These are phyloP conservation scores for Molossus alvarezi DNA, from an alignment of 2,797 vertebrate genomes.

Conservation along the genomic window DNA sequence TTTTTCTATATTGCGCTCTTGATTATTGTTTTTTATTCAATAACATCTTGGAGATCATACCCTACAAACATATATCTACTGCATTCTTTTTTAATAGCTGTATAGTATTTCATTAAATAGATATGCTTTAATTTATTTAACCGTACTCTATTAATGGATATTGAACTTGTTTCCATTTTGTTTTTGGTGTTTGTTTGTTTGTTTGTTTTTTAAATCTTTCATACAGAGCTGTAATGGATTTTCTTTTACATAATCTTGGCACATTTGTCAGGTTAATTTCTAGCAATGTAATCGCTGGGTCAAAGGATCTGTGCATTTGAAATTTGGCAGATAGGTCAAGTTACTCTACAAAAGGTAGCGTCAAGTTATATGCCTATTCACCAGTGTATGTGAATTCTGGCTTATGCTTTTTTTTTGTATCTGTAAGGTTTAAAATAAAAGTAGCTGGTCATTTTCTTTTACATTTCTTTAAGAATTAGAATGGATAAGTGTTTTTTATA, in stretches of 20 bases:
- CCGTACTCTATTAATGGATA: background rate
- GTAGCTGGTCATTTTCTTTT: slow-evolving; percentile 3
- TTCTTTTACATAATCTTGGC: background rate
- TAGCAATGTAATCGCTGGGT: background rate
- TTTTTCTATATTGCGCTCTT: background rate
- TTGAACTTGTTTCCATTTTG: slow-evolving; percentile 28
- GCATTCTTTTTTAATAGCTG: background rate
- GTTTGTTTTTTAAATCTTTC: background rate
- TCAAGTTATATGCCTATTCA: background rate
- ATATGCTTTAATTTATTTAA: slow-evolving; percentile 36
- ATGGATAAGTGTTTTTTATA: background rate
- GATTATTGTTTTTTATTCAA: background rate
- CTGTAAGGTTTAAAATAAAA: background rate
- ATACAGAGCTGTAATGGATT: background rate
- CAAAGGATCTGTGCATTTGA: background rate
- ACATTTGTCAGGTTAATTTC: background rate
- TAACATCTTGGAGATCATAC: background rate
- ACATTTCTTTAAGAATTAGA: background rate
- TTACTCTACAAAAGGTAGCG: background rate
- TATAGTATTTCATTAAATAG: slow-evolving; percentile 9
- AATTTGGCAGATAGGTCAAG: background rate
- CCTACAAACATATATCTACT: background rate
- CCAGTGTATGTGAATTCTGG: background rate
- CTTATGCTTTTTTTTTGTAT: background rate
- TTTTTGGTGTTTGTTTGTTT: background rate